Evolutionary conservation across 2,113 vertebrate species (phyloP), one percentile per base, ranked within the genome.

Genomic region (Nansenia antarctica): DNA sequence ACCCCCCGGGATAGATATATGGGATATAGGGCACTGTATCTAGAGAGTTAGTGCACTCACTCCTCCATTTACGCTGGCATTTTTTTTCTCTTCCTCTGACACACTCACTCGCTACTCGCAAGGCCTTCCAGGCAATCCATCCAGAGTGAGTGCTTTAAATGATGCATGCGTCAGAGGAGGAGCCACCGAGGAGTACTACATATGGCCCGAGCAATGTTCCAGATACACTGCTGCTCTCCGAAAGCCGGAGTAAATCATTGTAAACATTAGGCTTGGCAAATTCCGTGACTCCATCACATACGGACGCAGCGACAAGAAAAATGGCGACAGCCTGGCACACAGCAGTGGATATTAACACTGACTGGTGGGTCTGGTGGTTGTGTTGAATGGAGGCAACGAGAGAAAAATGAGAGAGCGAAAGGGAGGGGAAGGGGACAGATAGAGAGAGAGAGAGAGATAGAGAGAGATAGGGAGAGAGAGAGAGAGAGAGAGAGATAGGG

Each of bases 131-230:
- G 73, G 75, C 76, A 69, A 74, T n/a, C 57, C 37, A 74, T n/a
- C 57, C 37, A 75, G 77, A 54, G 75, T 45, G 70, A 77, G 31
- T 49, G 49, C 20, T 62, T 74, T 88, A 68, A 88, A 90, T 87
- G 86, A 89, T 88, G 84, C 74, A 88, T 76, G 76, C 66, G 67
- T 73, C 67, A 35, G 60, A 82, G 82, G 76, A 88, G 76, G 83
- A 67, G 74, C 42, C 49, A 67, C 63, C 62, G 68, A 63, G 35
- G 60, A 74, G 67, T 52, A 67, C 70, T 69, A 75, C 79, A 79
- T 79, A 81, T 34, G 60, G 73, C 62, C 62, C 5, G 58, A 63
- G 73, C 69, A 62, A 9, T 37, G 5, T 22, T 57, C 18, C 29
- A 70, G 70, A 64, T 74, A 58, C 37, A 60, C n/a, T 18, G 39